A percentile compares a stretch with the other conserved stretches of the same genome.
Conservation (phyloP, 2,888 invertebrate genomes). For the Cryptophagus acutangulus region DNA sequence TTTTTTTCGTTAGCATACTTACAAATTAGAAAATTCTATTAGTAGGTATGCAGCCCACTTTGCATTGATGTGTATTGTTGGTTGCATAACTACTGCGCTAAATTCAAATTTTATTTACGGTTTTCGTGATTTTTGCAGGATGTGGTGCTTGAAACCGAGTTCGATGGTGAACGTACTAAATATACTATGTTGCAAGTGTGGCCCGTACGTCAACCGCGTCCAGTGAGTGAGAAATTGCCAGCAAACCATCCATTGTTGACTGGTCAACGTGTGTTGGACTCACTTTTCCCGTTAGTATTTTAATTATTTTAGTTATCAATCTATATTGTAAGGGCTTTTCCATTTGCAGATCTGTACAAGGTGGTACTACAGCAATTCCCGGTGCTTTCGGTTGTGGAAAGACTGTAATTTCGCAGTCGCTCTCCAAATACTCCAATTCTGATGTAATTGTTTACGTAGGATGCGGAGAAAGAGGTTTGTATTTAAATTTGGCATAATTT, state of each 20-base stretch:
- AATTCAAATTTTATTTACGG: too few relatives aligned
- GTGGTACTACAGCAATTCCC: conserved; percentile 98
- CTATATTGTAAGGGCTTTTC: background rate
- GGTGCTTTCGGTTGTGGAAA: conserved; percentile 99
- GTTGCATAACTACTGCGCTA: too few relatives aligned
- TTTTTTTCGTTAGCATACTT: conserved; percentile 7
- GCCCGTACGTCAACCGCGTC: conserved; percentile 98
- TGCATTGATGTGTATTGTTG: too few relatives aligned
- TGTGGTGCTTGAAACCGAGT: conserved; percentile 95
- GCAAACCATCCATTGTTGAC: conserved; percentile 98
- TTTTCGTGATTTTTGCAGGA: conserved; percentile 58
- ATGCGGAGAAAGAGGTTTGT: conserved; percentile 88
- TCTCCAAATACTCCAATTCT: conserved; percentile 99
- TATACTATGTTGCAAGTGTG: conserved; percentile 98
- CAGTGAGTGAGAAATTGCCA: conserved; percentile 94
- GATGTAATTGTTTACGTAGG: conserved; percentile 99
- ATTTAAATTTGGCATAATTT: conserved; percentile 4
- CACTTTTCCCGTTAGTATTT: conserved; percentile 88
- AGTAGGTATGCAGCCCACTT: too few relatives aligned
- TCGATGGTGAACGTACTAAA: conserved; percentile 89
- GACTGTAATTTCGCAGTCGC: conserved; percentile 98
- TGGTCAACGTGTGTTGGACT: conserved; percentile 96
- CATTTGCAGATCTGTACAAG: conserved; percentile 80
- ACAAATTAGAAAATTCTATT: too few relatives aligned
- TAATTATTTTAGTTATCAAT: background rate